phyloP scores from a whole-genome alignment of 2,113 vertebrate species.

The Phodopus roborovskii region DNA sequence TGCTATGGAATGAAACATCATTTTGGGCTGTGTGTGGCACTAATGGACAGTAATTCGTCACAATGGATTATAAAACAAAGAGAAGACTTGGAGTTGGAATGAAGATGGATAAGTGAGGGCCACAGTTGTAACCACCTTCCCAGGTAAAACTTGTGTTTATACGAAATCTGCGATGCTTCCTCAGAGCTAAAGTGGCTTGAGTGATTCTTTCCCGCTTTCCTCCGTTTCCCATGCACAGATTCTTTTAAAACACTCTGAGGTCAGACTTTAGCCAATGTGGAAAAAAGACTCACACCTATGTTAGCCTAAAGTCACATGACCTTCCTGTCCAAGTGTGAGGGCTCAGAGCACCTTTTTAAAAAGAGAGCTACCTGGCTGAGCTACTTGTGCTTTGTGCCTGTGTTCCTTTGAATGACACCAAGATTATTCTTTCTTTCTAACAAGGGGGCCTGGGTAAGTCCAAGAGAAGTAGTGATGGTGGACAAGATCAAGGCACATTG shows the following conservation, averaged over 20 bases:
- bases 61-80: neutral
- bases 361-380: neutral
- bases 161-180: neutral
- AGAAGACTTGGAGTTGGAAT: neutral
- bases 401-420: neutral
- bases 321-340: neutral
- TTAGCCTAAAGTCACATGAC: neutral
- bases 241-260: neutral
- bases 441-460: neutral
- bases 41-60: too few relatives aligned
- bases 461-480: neutral
- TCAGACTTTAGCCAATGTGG: neutral
- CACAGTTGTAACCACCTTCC: too few relatives aligned
- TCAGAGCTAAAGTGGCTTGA: neutral
- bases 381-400: neutral
- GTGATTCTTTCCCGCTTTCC: neutral
- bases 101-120: neutral
- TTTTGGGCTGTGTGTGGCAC: neutral
- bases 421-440: neutral
- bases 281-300: neutral
- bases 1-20: neutral
- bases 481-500: neutral
- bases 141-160: neutral
- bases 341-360: neutral
- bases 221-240: neutral